Percentiles rank a stretch among this genome's conserved stretches.
Conservation (phyloP, 2,797 vertebrate species). For the Parotocinclus haroldoi region DNA sequence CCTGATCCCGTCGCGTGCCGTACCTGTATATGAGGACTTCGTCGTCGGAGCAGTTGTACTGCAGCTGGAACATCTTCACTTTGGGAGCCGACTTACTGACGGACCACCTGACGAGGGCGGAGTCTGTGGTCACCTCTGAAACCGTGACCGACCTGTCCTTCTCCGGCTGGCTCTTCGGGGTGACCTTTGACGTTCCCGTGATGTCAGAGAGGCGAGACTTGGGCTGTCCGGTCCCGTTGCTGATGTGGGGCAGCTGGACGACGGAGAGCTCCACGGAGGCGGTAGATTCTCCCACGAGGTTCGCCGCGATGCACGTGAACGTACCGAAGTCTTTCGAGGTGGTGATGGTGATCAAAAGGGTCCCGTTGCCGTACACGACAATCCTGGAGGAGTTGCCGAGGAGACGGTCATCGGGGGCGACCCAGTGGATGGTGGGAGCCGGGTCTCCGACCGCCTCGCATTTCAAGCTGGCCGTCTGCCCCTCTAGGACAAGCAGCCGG, state of each 20-base stretch:
- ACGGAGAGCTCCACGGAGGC: conserved; percentile 86
- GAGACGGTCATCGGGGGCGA: conserved; percentile 83
- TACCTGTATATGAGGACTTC: conserved; percentile 96
- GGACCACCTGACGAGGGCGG: conserved; percentile 86
- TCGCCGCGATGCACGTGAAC: conserved; percentile 93
- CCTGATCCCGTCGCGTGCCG: no score
- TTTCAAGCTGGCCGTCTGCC: conserved; percentile 83
- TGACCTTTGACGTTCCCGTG: conserved; percentile 75
- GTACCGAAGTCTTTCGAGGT: conserved; percentile 89
- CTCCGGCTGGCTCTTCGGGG: conserved; percentile 74
- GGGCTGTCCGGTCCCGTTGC: conserved; percentile 82
- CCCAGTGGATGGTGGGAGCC: conserved; percentile 87
- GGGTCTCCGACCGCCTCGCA: conserved; percentile 91
- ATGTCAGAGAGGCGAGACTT: conserved; percentile 91
- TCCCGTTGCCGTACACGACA: conserved; percentile 80
- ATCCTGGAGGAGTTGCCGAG: conserved; percentile 86
- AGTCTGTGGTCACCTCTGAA: conserved; percentile 85
- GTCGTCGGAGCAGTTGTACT: conserved; percentile 94
- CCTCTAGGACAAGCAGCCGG: conserved; percentile 84
- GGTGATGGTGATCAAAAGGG: conserved; percentile 87
- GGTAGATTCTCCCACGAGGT: conserved; percentile 88
- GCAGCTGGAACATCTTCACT: conserved; percentile 95
- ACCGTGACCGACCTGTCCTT: conserved; percentile 80
- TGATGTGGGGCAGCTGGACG: conserved; percentile 88
- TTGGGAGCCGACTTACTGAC: conserved; percentile 85